These are phyloP conservation scores for Pentalonia nigronervosa DNA, from an alignment of 1,140 invertebrate species.

Conservation along the genomic window DNA sequence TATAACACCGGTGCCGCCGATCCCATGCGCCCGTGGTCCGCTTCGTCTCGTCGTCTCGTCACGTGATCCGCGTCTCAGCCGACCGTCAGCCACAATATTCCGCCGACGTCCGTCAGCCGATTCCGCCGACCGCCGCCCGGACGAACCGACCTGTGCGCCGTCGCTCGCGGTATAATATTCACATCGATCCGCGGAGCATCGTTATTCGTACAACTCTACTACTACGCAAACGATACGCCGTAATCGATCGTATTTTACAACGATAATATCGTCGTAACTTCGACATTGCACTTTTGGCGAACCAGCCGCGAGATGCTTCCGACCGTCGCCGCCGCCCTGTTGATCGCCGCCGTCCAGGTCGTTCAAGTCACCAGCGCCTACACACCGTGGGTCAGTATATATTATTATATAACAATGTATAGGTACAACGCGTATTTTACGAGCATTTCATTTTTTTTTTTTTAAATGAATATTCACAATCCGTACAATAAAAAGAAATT, in stretches of 20 bases:
- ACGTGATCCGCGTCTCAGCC: conserved; percentile 19
- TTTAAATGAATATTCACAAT: background rate
- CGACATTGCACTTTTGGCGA: background rate
- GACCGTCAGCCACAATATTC: no score
- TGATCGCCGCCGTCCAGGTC: conserved; percentile 24
- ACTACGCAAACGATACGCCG: no score
- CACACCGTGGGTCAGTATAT: conserved; percentile 36
- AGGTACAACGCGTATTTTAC: background rate
- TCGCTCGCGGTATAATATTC: background rate
- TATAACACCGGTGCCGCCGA: conserved; percentile 47
- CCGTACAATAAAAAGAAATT: background rate
- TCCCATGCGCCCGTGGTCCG: conserved; percentile 46
- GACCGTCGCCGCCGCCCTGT: background rate
- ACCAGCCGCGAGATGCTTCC: background rate
- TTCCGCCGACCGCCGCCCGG: no score
- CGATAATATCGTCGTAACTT: no score
- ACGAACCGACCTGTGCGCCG: background rate
- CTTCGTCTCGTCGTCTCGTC: conserved; percentile 48
- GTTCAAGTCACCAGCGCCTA: background rate
- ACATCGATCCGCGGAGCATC: background rate
- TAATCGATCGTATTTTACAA: background rate
- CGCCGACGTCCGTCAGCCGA: background rate
- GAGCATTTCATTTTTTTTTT: background rate
- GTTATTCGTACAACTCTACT: background rate
- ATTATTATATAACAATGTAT: background rate